phyloP scores from a whole-genome alignment of 2,888 invertebrate genomes.

The Julus scandinavius region DNA sequence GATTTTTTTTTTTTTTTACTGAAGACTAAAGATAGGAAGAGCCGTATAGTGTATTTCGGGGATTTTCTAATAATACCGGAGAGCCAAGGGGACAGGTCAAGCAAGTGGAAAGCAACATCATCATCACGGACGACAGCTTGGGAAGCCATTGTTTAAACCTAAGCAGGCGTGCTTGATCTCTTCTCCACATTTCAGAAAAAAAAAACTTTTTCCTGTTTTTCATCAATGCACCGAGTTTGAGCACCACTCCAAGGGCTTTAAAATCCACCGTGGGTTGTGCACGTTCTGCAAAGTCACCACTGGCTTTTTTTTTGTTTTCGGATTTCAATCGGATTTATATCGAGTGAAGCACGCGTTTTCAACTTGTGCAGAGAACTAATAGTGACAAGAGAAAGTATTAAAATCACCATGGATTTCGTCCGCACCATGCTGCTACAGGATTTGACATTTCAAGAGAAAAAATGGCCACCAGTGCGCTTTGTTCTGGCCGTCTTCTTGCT shows the following conservation, averaged over 20 bases:
- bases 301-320: neutral
- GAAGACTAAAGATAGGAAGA: neutral
- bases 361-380: neutral
- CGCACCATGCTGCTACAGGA: neutral
- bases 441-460: neutral
- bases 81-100: conserved; percentile 6
- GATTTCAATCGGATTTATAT: conserved; percentile 4
- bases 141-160: conserved; percentile 34
- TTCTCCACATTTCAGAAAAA: neutral
- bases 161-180: conserved; percentile 23
- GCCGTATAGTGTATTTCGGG: neutral
- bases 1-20: neutral
- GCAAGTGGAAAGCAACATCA: conserved; percentile 28
- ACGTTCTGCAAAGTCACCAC: neutral
- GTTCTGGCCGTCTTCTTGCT: neutral
- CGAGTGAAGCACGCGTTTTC: neutral
- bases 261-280: neutral
- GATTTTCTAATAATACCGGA: conserved; percentile 26
- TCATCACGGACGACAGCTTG: conserved; percentile 23
- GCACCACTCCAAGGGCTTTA: neutral
- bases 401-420: neutral
- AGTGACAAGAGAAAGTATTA: neutral
- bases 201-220: conserved; percentile 12
- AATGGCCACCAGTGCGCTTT: neutral
- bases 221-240: neutral